Evolutionary conservation across 30 jellyfish, hydroid and myxozoan species (phyloP), one percentile per base, ranked within the genome.

Genomic region (Hydractinia symbiolongicarpus): DNA sequence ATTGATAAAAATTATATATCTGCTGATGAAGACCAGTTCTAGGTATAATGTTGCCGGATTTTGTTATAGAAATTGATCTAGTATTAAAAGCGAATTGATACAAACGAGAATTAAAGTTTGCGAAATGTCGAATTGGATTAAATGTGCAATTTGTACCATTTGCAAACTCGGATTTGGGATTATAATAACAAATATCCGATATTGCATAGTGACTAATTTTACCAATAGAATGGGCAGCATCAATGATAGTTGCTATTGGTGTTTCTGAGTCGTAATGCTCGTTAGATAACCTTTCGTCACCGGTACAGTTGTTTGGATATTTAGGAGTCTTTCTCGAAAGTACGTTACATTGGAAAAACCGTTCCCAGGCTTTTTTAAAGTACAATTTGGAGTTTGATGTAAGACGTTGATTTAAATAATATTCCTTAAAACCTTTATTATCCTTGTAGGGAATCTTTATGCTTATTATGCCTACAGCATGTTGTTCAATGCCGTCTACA

Each of bases 321-420:
- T 17, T 11, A 11, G 19, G 17, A 58, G 19, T 58, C 19, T 15
- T 60, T 11, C 66, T 58, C 16, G 19, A 50, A 55, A 50, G 76
- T 4, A 81, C 56, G 21, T 62, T 66, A 77, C 96, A 89, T 7
- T 79, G 16, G 67, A 89, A 89, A 4, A 79, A 73, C 11, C 79
- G 81, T 20, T 88, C 90, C 96, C 96, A 89, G 54, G 81, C 78
- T 71, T 75, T 83, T 20, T 73, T 69, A 73, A 89, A 89, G 89
- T 90, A 89, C 52, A 91, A 60, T 50, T 83, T 61, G 61, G 82
- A 76, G 44, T 69, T 72, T 1, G 82, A 9, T 61, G 54, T 62
- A 69, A 84, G 79, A 9, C 71, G 84, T 81, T 82, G 67, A 50
- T 72, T 78, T 50, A 7, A 62, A 68, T 83, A 79, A 77, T 83